phyloP scores from a whole-genome alignment of 2,888 invertebrate species.

The Belgica antarctica region DNA sequence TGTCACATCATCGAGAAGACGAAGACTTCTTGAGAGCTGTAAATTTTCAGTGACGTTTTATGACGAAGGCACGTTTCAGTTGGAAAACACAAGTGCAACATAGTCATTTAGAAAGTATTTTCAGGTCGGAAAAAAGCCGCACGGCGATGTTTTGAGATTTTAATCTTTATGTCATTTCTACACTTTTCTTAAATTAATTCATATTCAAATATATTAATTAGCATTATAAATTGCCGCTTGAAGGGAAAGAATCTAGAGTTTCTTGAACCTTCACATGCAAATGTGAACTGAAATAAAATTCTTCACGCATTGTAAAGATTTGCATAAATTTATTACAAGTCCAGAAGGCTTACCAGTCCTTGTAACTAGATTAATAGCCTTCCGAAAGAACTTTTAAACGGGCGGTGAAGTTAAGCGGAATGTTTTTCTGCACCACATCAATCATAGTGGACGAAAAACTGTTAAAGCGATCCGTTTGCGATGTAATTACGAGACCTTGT shows the following conservation, averaged over 20 bases:
- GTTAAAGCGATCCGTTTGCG: background rate
- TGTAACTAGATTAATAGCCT: background rate
- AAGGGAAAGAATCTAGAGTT: background rate
- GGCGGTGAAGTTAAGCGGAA: no score
- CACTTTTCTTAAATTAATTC: background rate
- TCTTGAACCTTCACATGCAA: slow-evolving; percentile 8
- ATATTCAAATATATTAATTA: background rate
- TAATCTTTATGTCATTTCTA: background rate
- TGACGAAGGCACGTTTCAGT: no score
- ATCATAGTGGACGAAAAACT: background rate
- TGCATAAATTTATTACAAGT: slow-evolving; percentile 17
- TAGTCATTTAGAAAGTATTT: background rate
- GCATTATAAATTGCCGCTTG: background rate
- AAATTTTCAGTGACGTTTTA: no score
- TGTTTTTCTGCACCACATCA: background rate
- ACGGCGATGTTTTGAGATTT: background rate
- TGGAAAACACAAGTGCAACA: no score
- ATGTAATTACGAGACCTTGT: background rate
- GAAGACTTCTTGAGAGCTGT: no score
- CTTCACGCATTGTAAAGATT: slow-evolving; percentile 6
- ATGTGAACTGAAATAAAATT: background rate
- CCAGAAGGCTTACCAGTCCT: background rate
- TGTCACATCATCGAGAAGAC: no score
- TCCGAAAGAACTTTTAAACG: no score
- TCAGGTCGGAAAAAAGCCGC: no score